Evolutionary conservation across 2,797 vertebrate genomes (phyloP), one percentile per base, ranked within the genome.

Genomic region (Centroberyx gerrardi): DNA sequence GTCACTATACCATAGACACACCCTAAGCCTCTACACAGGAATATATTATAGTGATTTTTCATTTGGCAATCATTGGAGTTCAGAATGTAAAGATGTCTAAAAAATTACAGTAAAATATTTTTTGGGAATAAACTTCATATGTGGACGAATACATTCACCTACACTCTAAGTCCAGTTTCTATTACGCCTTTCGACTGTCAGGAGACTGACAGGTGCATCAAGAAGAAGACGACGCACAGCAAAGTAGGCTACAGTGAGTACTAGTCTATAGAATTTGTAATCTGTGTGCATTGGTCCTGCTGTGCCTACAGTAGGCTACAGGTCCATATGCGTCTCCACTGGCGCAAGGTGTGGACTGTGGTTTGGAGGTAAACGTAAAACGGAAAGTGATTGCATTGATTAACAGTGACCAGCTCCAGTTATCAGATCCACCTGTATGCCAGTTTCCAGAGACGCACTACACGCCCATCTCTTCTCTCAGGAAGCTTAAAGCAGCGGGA

Each of bases 391-490:
- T 28, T 14, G 46, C 56, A 33, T 44, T 73, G 62, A 78, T 46
- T 48, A 87, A 63, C 76, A 86, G 15, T 74, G 77, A 56, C 22
- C 53, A 60, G 29, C 68, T 29, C 42, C 66, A 27, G 10, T 63
- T 38, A 56, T 67, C 54, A 71, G 49, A 86, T 87, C 84, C 91
- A 92, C 92, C 92, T 93, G 90, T 92, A 75, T 73, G 76, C 72
- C 79, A 53, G 64, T 74, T 83, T 74, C 62, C 72, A 86, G n/a
- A 82, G 70, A 78, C 61, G 58, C 76, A 70, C 83, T 52, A 69
- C 58, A 55, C 80, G 33, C 68, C 73, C 76, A 76, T 78, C 63
- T 49, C 69, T 58, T 42, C 22, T 14, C 59, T 68, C 17, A 18
- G 61, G 58, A 80, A 72, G 68, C 77, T 28, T 54, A 56, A 74